phyloP scores from a whole-genome alignment of 2,888 invertebrate species.

The Linyphia triangularis region DNA sequence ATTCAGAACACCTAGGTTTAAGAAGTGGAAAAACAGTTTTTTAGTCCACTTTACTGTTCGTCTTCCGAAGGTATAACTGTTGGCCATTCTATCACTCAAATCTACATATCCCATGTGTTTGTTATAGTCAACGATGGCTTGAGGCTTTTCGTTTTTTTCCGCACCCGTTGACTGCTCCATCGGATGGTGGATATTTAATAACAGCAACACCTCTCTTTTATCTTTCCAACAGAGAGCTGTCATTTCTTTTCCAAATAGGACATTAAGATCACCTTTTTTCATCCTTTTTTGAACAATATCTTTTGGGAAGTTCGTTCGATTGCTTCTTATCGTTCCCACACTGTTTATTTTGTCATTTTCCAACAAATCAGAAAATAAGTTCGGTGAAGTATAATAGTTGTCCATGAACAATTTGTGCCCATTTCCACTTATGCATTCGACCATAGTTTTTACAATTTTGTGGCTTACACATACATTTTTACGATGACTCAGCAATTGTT shows the following conservation, averaged over 20 bases:
- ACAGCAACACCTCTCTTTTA: conserved; percentile 6
- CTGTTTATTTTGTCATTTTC: conserved; percentile 1
- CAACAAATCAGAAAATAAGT: not conserved
- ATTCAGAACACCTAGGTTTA: conserved; percentile 14
- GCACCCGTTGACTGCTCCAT: not conserved
- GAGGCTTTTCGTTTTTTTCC: not conserved
- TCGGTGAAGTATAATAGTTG: conserved; percentile 18
- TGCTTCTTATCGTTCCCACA: conserved; percentile 7
- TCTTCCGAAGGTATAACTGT: conserved; percentile 11
- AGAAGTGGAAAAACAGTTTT: conserved; percentile 29
- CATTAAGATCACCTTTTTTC: not conserved
- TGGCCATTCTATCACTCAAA: conserved; percentile 40
- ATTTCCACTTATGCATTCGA: not conserved
- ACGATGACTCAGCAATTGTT: not conserved
- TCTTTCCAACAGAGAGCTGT: conserved; percentile 27
- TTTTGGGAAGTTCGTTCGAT: conserved; percentile 31
- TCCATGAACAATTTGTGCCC: conserved; percentile 51
- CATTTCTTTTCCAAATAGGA: not conserved
- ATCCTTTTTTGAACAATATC: not conserved
- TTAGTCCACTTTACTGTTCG: conserved; percentile 41
- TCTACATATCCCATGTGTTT: conserved; percentile 38
- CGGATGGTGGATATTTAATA: conserved; percentile 13
- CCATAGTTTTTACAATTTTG: not conserved
- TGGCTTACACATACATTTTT: not conserved
- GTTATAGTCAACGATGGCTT: conserved; percentile 12